phyloP scores from a whole-genome alignment of 2,113 vertebrate species.

The Ahaetulla prasina region DNA sequence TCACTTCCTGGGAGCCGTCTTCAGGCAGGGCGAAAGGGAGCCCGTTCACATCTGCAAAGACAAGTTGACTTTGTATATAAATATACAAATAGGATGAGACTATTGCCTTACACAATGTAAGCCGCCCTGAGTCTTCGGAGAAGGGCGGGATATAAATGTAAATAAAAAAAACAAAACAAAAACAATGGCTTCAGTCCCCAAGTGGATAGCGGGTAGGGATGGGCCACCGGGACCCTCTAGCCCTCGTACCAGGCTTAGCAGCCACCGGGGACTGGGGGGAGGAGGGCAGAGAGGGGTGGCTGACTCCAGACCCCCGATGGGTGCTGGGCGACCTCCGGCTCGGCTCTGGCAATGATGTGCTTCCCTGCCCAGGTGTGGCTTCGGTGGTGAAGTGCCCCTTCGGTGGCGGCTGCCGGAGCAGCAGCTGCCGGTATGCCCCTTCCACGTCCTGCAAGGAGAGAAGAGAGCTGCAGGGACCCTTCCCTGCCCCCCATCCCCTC shows the following conservation, averaged over 20 bases:
- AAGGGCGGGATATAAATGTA: no score
- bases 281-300: background rate
- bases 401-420: conserved; percentile 56
- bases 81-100: no score
- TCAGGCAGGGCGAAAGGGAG: background rate
- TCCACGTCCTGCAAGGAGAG: conserved; percentile 57
- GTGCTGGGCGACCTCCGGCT: background rate
- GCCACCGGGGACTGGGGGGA: background rate
- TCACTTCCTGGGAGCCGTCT: conserved; percentile 11
- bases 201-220: no score
- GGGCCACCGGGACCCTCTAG: background rate
- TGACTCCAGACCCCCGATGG: background rate
- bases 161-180: no score
- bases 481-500: background rate
- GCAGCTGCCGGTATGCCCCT: conserved; percentile 59
- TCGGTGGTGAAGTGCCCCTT: conserved; percentile 10
- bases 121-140: no score
- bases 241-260: background rate
- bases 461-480: background rate
- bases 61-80: no score
- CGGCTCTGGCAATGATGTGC: background rate
- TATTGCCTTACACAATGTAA: no score
- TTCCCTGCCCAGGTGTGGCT: conserved; percentile 28
- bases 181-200: background rate
- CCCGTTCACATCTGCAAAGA: background rate